These are phyloP conservation scores for Sakesphorus luctuosus DNA, from an alignment of 2,113 vertebrate species.

Conservation along the genomic window DNA sequence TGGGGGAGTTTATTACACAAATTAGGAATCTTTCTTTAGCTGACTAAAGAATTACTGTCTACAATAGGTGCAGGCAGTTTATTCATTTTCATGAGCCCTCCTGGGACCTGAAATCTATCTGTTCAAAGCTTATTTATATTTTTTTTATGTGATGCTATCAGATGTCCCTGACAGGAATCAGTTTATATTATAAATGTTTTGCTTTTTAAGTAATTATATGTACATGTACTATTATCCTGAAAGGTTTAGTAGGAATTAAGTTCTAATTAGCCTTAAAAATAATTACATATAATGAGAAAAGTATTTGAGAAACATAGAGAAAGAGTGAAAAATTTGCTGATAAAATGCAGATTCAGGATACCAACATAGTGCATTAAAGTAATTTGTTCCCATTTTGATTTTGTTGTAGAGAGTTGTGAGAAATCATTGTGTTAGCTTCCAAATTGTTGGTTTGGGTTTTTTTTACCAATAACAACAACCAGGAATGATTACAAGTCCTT, in stretches of 20 bases:
- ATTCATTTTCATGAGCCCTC: neutral
- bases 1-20: neutral
- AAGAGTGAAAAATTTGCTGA: neutral
- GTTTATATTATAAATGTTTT: neutral
- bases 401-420: neutral
- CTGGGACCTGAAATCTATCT: neutral
- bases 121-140: neutral
- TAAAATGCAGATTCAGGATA: neutral
- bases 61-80: neutral
- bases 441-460: neutral
- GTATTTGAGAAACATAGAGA: neutral
- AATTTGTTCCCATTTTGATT: neutral
- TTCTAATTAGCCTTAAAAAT: neutral
- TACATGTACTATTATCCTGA: neutral
- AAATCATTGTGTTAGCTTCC: neutral
- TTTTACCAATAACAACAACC: neutral
- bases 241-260: neutral
- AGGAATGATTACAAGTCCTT: neutral
- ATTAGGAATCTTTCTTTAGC: neutral
- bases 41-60: neutral
- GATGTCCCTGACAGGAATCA: neutral
- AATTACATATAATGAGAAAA: neutral
- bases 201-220: neutral
- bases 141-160: neutral
- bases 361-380: neutral